phyloP scores from a whole-genome alignment of 2,113 vertebrate genomes.

The Elaphurus davidianus region DNA sequence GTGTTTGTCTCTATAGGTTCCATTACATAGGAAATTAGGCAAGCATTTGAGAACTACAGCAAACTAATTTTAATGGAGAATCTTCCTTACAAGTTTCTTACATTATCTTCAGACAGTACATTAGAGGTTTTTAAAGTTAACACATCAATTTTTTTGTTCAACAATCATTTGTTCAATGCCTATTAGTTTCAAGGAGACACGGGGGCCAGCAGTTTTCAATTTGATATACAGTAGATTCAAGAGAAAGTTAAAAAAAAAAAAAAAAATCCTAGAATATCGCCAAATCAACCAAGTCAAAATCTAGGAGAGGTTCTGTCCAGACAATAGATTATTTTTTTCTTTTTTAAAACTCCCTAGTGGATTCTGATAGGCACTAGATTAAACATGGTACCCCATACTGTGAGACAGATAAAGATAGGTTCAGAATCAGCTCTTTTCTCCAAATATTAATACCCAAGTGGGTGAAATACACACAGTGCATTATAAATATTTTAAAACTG shows the following conservation, averaged over 20 bases:
- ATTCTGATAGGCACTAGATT: neutral
- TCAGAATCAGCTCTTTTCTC: neutral
- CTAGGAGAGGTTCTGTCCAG: neutral
- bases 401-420: neutral
- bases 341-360: neutral
- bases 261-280: neutral
- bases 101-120: neutral
- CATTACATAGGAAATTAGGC: neutral
- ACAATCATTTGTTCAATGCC: neutral
- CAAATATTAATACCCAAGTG: neutral
- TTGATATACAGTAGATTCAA: neutral
- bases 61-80: neutral
- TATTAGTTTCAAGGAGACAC: neutral
- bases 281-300: neutral
- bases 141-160: neutral
- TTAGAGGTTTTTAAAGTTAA: neutral
- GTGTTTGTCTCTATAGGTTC: neutral
- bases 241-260: neutral
- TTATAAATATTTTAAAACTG: conserved; percentile 8
- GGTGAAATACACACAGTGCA: neutral
- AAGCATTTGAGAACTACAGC: neutral
- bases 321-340: neutral
- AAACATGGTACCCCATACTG: neutral
- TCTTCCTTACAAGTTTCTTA: neutral
- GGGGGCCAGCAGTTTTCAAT: neutral